phyloP scores from a whole-genome alignment of 2,888 invertebrate species.

The Mechanitis mazaeus region DNA sequence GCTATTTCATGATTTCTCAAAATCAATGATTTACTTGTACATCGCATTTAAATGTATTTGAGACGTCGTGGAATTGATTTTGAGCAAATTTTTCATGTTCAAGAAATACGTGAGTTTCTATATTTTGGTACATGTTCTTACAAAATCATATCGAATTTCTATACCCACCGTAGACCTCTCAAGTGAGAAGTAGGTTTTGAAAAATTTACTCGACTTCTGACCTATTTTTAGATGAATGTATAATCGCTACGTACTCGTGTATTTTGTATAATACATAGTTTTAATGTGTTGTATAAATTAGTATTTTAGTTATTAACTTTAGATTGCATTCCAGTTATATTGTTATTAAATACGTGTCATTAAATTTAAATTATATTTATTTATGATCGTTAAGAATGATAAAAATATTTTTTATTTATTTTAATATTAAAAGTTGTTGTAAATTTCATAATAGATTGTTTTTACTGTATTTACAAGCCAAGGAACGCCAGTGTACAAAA shows the following conservation, averaged over 20 bases:
- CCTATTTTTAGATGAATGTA: conserved; percentile 63
- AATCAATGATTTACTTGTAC: conserved; percentile 17
- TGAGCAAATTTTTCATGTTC: conserved; percentile 17
- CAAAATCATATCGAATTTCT: conserved; percentile 6
- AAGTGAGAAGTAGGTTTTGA: too few relatives aligned
- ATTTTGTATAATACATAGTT: conserved; percentile 22
- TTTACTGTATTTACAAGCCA: conserved; percentile 5
- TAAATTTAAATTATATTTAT: conserved; percentile 18
- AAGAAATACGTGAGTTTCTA: too few relatives aligned
- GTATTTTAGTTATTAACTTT: conserved; percentile 28
- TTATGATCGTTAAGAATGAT: conserved; percentile 50
- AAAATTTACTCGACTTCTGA: conserved; percentile 10
- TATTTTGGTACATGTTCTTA: conserved; percentile 10
- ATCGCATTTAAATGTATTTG: conserved; percentile 15
- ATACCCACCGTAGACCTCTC: too few relatives aligned
- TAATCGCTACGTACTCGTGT: conserved; percentile 26
- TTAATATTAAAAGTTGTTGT: background rate
- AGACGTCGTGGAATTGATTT: conserved; percentile 30
- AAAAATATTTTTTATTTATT: conserved; percentile 22
- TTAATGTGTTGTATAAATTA: conserved; percentile 37
- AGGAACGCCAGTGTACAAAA: conserved; percentile 11
- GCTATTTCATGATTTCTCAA: conserved; percentile 41
- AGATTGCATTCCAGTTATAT: conserved; percentile 49
- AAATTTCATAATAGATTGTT: conserved; percentile 4
- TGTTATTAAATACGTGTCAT: conserved; percentile 30